These are phyloP conservation scores for Cygnus atratus DNA, from an alignment of 2,113 vertebrate genomes.

Conservation along the genomic window DNA sequence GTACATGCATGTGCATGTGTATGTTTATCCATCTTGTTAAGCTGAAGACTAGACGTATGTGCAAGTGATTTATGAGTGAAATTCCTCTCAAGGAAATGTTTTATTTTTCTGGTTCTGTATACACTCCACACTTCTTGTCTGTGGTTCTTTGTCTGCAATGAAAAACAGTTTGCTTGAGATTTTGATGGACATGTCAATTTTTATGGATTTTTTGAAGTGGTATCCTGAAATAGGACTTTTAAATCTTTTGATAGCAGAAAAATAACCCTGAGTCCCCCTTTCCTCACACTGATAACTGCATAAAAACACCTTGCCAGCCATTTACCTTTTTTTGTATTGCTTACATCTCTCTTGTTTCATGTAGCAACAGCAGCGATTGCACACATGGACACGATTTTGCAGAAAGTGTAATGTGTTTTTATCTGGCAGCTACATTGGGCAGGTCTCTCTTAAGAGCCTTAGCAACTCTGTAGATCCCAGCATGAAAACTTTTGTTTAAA, in stretches of 20 bases:
- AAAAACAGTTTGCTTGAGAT: background rate
- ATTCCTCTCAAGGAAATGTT: background rate
- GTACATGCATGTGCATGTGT: fast-evolving
- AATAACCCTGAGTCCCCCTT: background rate
- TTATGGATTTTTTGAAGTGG: background rate
- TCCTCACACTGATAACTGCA: background rate
- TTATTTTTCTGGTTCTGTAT: background rate
- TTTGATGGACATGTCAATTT: background rate
- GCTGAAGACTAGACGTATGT: background rate
- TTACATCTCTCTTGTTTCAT: background rate
- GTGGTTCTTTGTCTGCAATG: background rate
- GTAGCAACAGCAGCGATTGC: background rate
- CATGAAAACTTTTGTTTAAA: background rate
- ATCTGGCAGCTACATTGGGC: background rate
- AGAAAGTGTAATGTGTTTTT: background rate
- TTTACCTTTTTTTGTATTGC: background rate
- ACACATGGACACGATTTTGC: background rate
- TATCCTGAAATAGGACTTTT: background rate
- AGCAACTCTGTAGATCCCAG: background rate
- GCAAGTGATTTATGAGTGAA: background rate
- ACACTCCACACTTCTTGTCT: background rate
- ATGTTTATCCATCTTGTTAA: background rate
- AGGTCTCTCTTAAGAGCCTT: background rate
- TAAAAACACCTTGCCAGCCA: background rate
- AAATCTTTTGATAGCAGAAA: background rate